These are phyloP conservation scores for Haliclona indistincta DNA, from an alignment of 37 sponge, comb jelly and placozoan species.

Conservation along the genomic window DNA sequence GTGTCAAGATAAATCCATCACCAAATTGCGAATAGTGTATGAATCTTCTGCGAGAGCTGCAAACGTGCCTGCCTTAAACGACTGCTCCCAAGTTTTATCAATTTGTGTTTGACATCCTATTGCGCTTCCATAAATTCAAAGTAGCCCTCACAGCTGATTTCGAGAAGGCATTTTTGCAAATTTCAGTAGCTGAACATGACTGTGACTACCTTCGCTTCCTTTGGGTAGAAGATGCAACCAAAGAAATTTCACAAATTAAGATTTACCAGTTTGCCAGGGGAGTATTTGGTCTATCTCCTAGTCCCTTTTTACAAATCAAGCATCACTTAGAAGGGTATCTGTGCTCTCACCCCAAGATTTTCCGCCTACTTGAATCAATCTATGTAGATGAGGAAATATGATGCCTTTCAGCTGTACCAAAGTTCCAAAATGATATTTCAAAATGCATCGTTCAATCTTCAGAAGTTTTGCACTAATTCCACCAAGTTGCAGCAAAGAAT, in stretches of 20 bases:
- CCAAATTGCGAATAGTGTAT: too few relatives aligned
- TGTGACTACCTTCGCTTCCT: not conserved
- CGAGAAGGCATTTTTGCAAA: not conserved
- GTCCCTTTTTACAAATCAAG: not conserved
- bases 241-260: not conserved
- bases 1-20: too few relatives aligned
- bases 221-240: not conserved
- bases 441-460: conserved; percentile 1
- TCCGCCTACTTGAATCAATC: not conserved
- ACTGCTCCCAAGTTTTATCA: too few relatives aligned
- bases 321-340: not conserved
- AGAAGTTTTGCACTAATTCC: conserved; percentile 1
- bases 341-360: not conserved
- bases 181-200: not conserved
- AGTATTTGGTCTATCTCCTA: not conserved
- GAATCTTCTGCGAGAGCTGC: too few relatives aligned
- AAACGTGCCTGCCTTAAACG: too few relatives aligned
- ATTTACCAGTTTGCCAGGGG: not conserved
- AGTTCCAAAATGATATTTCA: not conserved
- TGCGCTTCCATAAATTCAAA: too few relatives aligned
- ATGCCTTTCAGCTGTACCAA: conserved; percentile 1
- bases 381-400: not conserved
- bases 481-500: conserved; percentile 3
- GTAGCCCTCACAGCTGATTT: not conserved
- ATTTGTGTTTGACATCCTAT: too few relatives aligned